Evolutionary conservation across 2,113 vertebrate species (phyloP), one percentile per base, ranked within the genome.

Genomic region (Strigops habroptila): DNA sequence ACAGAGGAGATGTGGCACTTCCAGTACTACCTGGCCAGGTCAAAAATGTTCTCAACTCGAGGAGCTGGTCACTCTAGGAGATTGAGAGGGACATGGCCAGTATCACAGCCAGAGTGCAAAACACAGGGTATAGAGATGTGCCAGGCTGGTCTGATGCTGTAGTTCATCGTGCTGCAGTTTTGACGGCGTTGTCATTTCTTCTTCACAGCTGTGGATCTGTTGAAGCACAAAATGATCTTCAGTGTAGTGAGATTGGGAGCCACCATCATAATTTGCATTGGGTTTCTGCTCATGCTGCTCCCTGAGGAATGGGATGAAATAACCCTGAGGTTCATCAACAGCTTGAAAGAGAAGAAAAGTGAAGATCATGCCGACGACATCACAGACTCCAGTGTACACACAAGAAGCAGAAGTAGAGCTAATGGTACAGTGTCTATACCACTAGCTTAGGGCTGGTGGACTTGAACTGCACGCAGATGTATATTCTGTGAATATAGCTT

Each of bases 221-320:
- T 99, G 97, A 99, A 99, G 96, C 99, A 99, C 55, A 99, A 99
- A 93, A 99, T 99, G 93, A 99, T 99, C 97, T 99, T 99, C 98
- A 99, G 99, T 1, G 98, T 99, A 3, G 99, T 99, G 91, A 98
- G 99, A 27, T 96, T 99, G 96, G 98, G 99, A 22, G 99, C 99
- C 60, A 99, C 99, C 91, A 98, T 99, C 97, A 98, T 99, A 96
- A 99, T 99, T 95, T 99, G 99, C 97, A 94, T 99, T 14, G 99
- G 99, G 3, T 99, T 99, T 96, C 97, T 99, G 95, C 98, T 99
- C 35, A 98, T 99, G 98, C 98, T 99, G 60, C 97, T 99, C 70
- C 99, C 99, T 0, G 99, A 99, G 93, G 99, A 99, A 94, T 99
- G 99, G 99, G 99, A 99, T 74, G 98, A 99, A 27, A 98, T 99